Evolutionary conservation across 2,888 invertebrate genomes (phyloP).

Genomic region (Ernsta delagoae): DNA sequence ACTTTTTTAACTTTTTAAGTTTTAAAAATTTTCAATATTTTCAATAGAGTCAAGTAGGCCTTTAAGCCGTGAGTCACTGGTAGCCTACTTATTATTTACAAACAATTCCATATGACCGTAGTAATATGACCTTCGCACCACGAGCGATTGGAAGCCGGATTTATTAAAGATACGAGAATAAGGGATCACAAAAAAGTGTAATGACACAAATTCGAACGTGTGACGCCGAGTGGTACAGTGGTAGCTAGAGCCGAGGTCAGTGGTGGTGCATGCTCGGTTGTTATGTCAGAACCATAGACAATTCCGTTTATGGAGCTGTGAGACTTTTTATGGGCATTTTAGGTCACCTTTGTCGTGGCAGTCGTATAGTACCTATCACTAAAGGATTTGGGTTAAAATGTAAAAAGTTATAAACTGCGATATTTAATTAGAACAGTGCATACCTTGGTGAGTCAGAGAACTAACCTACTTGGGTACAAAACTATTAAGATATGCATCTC

Average conservation of each 20-base stretch:
- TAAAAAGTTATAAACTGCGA: neutral
- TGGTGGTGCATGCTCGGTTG: no score
- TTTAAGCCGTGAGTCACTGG: neutral
- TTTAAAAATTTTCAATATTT: neutral
- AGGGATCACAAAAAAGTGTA: constrained; percentile 34
- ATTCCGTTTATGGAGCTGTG: constrained; percentile 21
- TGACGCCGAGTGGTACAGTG: constrained; percentile 22
- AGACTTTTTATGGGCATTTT: constrained; percentile 1
- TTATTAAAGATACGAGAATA: constrained; percentile 30
- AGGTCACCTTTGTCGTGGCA: neutral
- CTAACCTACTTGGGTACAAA: no score
- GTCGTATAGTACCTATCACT: neutral
- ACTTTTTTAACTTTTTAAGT: no score
- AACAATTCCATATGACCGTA: constrained; percentile 25
- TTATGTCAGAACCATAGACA: constrained; percentile 23
- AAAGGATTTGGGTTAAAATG: neutral
- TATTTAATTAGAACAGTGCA: no score
- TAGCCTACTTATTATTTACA: neutral
- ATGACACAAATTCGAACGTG: constrained; percentile 34
- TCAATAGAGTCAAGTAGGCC: neutral
- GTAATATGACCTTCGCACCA: constrained; percentile 28
- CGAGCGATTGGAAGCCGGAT: constrained; percentile 30
- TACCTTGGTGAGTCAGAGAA: no score
- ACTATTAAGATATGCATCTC: no score
- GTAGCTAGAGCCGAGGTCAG: no score